phyloP scores from a whole-genome alignment of 2,797 vertebrate genomes.

The Sebastes trivittatus region DNA sequence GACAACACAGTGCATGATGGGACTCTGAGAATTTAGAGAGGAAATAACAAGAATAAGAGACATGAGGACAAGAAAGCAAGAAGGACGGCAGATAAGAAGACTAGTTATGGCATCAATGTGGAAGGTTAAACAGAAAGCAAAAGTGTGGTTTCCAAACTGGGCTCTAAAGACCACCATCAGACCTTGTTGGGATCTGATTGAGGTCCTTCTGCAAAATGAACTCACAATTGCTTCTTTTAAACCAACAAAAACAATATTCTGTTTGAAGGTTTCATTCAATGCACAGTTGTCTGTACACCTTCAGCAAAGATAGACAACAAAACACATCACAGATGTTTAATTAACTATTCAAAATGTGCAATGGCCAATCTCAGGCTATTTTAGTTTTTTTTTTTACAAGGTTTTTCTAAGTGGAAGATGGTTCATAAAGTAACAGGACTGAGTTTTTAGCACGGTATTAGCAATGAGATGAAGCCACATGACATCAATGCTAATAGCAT shows the following conservation, averaged over 20 bases:
- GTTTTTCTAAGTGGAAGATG: no score
- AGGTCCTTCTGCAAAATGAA: neutral
- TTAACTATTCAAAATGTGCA: no score
- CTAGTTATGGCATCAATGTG: neutral
- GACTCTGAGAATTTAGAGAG: conserved; percentile 11
- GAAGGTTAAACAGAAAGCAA: neutral
- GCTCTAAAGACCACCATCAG: neutral
- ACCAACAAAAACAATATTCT: no score
- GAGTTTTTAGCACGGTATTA: no score
- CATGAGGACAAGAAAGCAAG: neutral
- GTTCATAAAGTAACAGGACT: no score
- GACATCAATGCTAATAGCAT: no score
- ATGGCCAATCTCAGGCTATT: no score
- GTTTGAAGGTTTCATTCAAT: neutral
- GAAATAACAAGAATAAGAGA: neutral
- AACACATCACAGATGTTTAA: neutral
- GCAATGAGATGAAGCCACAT: no score
- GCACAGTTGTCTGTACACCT: neutral
- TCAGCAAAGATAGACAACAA: neutral
- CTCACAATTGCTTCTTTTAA: neutral
- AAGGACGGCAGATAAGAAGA: neutral
- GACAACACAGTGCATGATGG: conserved; percentile 12
- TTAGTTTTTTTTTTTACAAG: no score
- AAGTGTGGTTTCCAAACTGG: neutral
- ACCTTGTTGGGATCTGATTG: neutral